Evolutionary conservation across 2,113 vertebrate genomes (phyloP), one percentile per base, ranked within the genome.

Genomic region (Serilophus lunatus): DNA sequence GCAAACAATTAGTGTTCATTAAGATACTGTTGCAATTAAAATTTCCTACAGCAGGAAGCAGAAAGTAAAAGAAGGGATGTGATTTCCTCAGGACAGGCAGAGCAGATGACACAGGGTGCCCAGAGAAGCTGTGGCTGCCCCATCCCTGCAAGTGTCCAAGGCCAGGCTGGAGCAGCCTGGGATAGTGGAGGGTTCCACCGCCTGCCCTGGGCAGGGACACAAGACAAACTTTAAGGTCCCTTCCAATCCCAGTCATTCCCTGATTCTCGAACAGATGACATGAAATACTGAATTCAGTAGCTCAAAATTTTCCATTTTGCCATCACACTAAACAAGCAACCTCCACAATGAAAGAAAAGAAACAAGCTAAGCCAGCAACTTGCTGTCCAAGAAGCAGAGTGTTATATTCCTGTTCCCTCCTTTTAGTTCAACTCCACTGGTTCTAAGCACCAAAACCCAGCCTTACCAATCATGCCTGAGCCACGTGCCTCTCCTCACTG

Each of bases 131-230:
- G 38, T 40, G 38, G n/a, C 16, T 61, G 63, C 25, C 16, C 65
- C 38, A 60, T 20, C 28, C 60, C 45, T 35, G 44, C 44, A 61
- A 51, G 45, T 18, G 24, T 33, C 23, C 49, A 77, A 28, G 40
- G 31, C 6, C 24, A 49, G 18, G 40, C 0, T 54, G n/a, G 47
- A 76, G 15, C 25, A 83, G 9, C 4, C 35, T 36, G 35, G 25
- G 3, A 1, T 2, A 61, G 54, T 18, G 47, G 23, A 40, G 0
- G 0, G 40, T 40, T 45, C 24, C 61, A n/a, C n/a, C n/a, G n/a
- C 38, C 61, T 68, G 70, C 19, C n/a, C 17, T 8, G 8, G 12
- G 44, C 36, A 74, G 51, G 20, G 24, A 18, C 56, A 16, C 7
- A 7, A 42, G 25, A 63, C 13, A 17, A 77, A 47, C 35, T 49